These are phyloP conservation scores for Drepana falcataria DNA, from an alignment of 2,888 invertebrate genomes.

Conservation along the genomic window DNA sequence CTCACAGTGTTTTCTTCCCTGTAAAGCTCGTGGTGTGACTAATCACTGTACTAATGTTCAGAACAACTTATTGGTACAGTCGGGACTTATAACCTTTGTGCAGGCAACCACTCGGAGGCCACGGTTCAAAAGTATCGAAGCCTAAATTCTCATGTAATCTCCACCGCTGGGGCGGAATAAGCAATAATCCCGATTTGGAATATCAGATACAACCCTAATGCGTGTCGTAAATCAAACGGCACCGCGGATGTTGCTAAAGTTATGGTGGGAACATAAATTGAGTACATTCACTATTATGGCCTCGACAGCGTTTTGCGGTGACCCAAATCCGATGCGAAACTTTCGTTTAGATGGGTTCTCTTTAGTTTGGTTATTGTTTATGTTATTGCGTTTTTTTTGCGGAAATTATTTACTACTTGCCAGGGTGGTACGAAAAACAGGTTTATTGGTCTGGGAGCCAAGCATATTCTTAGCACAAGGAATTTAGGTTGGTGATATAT, in stretches of 20 bases:
- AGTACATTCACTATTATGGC: constrained; percentile 40
- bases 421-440: no score
- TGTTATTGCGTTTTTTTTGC: not conserved
- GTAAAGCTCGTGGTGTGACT: no score
- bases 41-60: no score
- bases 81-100: no score
- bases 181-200: constrained; percentile 29
- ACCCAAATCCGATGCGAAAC: constrained; percentile 17
- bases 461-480: no score
- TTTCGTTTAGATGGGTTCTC: not conserved
- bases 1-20: no score
- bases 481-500: no score
- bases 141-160: constrained; percentile 12
- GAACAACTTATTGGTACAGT: no score
- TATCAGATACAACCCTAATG: constrained; percentile 40
- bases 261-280: constrained; percentile 55
- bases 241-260: constrained; percentile 54
- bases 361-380: not conserved
- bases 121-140: constrained; percentile 6
- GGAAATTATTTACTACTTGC: not conserved
- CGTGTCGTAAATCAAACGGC: constrained; percentile 45
- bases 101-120: not conserved
- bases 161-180: constrained; percentile 21
- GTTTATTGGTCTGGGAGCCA: no score
- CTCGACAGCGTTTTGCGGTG: constrained; percentile 17